Base-by-base conservation (phyloP, 2,113 vertebrate species). In the Nymphicus hollandicus region DNA sequence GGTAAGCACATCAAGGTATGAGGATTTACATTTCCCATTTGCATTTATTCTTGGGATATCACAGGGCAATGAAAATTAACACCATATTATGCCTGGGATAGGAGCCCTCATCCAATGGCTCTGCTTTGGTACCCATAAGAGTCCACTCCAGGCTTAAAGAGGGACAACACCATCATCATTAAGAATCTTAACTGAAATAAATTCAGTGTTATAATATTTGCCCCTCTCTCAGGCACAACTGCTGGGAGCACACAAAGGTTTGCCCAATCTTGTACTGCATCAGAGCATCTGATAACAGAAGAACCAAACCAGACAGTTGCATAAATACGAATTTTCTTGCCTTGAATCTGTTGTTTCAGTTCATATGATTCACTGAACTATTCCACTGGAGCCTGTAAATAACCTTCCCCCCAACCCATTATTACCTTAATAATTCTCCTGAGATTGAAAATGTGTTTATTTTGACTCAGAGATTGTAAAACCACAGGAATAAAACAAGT, bases 381-480 rank as follows among this genome's bases (percentile, higher is more conserved):
- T 89, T 95, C 81, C 78, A 88, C 13, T 9, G 9, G 91, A 95
- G 56, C 50, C 80, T 81, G 71, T 95, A 97, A 96, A 95, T 95
- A 95, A 86, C 49, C 46, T 44, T 7, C 5, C 28, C 85, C 55
- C 43, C 43, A 41, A 41, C 41, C 79, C 41, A 73, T 97, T 97
- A 96, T 95, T 97, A 97, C 96, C 72, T 85, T 97, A 97, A 97
- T 96, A 95, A 86, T 97, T 95, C 95, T 97, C 96, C 14, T 41
- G 96, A 97, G 96, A 96, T 97, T 73, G 71, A 91, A 97, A 97
- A 96, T 91, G 89, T 95, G 96, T 98, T 98, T 98, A 97, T 98
- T 98, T 98, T 97, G 95, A 97, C 95, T 96, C 82, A 24, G 93
- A 97, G 95, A 97, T 95, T 97, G 96, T 98, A 97, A 97, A 98